Percentiles rank a stretch among this genome's conserved stretches.
These are phyloP conservation scores for Conus betulinus DNA, from an alignment of 1,140 invertebrate species.

Conservation along the genomic window DNA sequence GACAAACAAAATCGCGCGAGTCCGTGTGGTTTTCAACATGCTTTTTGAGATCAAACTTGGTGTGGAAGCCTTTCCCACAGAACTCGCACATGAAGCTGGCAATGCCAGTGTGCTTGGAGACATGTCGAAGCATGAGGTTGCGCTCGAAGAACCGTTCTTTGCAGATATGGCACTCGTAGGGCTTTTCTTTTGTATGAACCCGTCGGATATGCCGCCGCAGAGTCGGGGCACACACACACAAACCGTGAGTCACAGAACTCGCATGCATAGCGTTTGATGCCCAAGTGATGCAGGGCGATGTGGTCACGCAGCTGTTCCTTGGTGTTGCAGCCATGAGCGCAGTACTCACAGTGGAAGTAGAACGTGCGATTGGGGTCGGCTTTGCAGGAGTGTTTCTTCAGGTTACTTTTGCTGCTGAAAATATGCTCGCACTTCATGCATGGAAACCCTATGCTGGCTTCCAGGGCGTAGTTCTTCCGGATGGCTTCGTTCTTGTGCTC, in stretches of 20 bases:
- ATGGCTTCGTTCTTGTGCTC: slow-evolving; percentile 39
- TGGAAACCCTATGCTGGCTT: slow-evolving; percentile 33
- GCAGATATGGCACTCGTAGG: slow-evolving; percentile 31
- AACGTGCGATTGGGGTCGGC: slow-evolving; percentile 32
- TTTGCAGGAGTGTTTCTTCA: slow-evolving; percentile 36
- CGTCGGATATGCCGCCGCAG: slow-evolving; percentile 30
- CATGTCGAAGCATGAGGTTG: slow-evolving; percentile 33
- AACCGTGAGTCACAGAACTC: slow-evolving; percentile 35
- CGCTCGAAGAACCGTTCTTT: slow-evolving; percentile 30
- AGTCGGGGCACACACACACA: slow-evolving; percentile 33
- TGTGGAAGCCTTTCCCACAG: slow-evolving; percentile 35
- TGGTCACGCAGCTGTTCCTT: slow-evolving; percentile 35
- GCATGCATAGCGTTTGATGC: slow-evolving; percentile 35
- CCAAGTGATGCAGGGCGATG: slow-evolving; percentile 33
- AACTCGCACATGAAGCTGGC: slow-evolving; percentile 37
- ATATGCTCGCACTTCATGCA: slow-evolving; percentile 37
- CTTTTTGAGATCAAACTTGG: slow-evolving; percentile 35
- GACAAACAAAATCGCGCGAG: slow-evolving; percentile 33
- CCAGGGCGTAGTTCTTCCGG: slow-evolving; percentile 36
- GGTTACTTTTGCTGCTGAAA: slow-evolving; percentile 36
- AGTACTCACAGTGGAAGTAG: slow-evolving; percentile 36
- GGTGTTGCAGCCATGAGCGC: slow-evolving; percentile 36
- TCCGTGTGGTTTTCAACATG: slow-evolving; percentile 36
- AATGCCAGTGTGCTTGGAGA: slow-evolving; percentile 36
- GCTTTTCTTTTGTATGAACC: slow-evolving; percentile 27